Evolutionary conservation across 2,113 vertebrate genomes (phyloP).

Genomic region (Pao palembangensis): DNA sequence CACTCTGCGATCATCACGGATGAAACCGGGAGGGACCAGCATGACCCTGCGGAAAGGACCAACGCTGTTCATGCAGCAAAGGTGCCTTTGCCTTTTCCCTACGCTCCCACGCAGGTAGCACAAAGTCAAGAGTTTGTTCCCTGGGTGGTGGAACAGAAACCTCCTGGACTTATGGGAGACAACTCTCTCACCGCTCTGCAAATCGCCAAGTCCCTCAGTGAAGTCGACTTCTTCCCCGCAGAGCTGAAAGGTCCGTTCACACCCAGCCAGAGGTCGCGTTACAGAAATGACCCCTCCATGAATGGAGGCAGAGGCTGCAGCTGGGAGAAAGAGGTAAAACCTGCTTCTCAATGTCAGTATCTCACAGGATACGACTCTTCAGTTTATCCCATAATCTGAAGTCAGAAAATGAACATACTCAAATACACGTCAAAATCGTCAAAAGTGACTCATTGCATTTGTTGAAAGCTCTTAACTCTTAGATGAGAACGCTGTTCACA

Average conservation of each 20-base stretch:
- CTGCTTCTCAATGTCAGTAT: background rate
- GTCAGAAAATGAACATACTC: too few relatives aligned
- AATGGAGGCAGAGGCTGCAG: slow-evolving; percentile 48
- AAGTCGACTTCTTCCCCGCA: slow-evolving; percentile 64
- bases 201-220: slow-evolving; percentile 76
- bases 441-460: too few relatives aligned
- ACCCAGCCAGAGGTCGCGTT: slow-evolving; percentile 38
- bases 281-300: slow-evolving; percentile 57
- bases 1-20: slow-evolving; percentile 60
- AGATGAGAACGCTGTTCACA: too few relatives aligned
- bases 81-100: slow-evolving; percentile 54
- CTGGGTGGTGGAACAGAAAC: slow-evolving; percentile 59
- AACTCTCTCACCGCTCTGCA: slow-evolving; percentile 77
- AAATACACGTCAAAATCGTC: too few relatives aligned
- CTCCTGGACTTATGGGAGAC: slow-evolving; percentile 61
- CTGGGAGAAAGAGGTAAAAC: slow-evolving; percentile 73
- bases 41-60: slow-evolving; percentile 52
- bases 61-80: slow-evolving; percentile 36
- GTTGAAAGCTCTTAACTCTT: too few relatives aligned
- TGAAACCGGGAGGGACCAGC: slow-evolving; percentile 46
- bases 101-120: slow-evolving; percentile 38
- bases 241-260: slow-evolving; percentile 39
- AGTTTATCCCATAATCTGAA: too few relatives aligned
- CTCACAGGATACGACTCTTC: background rate
- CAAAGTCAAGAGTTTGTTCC: slow-evolving; percentile 37